Base-by-base conservation (phyloP, 2,797 vertebrate species). In the Cottoperca gobio region DNA sequence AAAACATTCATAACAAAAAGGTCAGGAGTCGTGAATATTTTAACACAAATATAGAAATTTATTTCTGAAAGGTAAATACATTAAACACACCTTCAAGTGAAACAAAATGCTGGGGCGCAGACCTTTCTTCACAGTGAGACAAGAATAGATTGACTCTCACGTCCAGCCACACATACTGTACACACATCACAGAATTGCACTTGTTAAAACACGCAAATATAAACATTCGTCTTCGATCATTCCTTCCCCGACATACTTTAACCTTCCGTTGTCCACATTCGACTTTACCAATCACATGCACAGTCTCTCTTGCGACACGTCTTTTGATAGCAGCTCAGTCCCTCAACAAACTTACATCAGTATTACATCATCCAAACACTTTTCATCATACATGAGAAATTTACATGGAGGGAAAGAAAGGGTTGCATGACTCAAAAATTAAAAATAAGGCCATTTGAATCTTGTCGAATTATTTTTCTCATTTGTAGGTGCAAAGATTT, bases 41-140 rank as follows among this genome's bases (percentile, higher is more conserved):
- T 84, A 67, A 57, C 81, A 82, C 84, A 91, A 89, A 91, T 83
- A 88, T 83, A 91, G 69, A 88, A 64, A 86, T 92, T 93, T 92
- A 91, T 93, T 92, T 84, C 42, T 72, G 24, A 40, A 78, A 81
- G 58, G 60, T 55, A 81, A 77, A 84, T 43, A 71, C 63, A 76
- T 13, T 57, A 62, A 78, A 72, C 78, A 68, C 73, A 76, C 81
- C 79, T 85, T 90, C 77, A 87, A 84, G 86, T 89, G 81, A 84
- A 50, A 83, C 48, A 59, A 55, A 78, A 66, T 28, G 35, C 54
- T 11, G 35, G 62, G 55, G 52, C 17, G 33, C 58, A 59, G 19
- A 72, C 21, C 13, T 70, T 54, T 68, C 68, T 74, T 84, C 70
- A 81, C 69, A 57, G 60, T 11, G 70, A 82, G 49, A 76, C 54